Evolutionary conservation across 2,113 vertebrate genomes (phyloP).

Genomic region (Channa argus): DNA sequence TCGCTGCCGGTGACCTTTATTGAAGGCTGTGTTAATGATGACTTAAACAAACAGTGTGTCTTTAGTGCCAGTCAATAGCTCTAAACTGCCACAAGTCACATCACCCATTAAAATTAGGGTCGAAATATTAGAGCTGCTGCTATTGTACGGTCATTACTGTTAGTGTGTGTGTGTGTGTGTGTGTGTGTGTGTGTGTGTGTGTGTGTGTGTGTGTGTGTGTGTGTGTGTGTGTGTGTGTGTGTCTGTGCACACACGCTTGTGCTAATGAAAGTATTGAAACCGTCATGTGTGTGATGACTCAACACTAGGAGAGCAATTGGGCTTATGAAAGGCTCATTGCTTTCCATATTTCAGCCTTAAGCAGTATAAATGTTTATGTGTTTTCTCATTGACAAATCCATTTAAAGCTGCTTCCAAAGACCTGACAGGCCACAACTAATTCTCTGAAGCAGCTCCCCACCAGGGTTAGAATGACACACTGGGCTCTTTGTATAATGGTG

Average conservation of each 20-base stretch:
- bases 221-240: constrained; percentile 12
- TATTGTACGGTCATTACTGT: constrained; percentile 4
- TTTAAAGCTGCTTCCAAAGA: constrained; percentile 56
- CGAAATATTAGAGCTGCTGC: constrained; percentile 52
- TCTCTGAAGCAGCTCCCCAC: not conserved
- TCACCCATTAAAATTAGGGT: constrained; percentile 63
- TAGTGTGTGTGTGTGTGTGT: constrained; percentile 6
- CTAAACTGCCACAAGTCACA: constrained; percentile 59
- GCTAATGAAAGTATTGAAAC: constrained; percentile 69
- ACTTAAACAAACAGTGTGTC: constrained; percentile 72
- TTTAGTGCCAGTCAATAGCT: constrained; percentile 59
- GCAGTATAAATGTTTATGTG: constrained; percentile 61
- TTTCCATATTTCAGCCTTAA: constrained; percentile 65
- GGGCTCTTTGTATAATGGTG: not conserved
- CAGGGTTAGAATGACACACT: constrained; percentile 7
- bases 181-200: constrained; percentile 8
- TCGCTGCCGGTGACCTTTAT: constrained; percentile 60
- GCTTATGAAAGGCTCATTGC: constrained; percentile 70
- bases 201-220: constrained; percentile 7
- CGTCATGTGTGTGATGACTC: constrained; percentile 58
- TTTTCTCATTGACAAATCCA: constrained; percentile 57
- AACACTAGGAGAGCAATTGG: constrained; percentile 50
- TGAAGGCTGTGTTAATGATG: constrained; percentile 66
- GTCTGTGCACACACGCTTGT: not conserved
- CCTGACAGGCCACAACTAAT: constrained; percentile 52